A percentile compares a stretch with the other conserved stretches of the same genome.
Conservation (phyloP, 2,113 vertebrate genomes). For the Equus przewalskii region DNA sequence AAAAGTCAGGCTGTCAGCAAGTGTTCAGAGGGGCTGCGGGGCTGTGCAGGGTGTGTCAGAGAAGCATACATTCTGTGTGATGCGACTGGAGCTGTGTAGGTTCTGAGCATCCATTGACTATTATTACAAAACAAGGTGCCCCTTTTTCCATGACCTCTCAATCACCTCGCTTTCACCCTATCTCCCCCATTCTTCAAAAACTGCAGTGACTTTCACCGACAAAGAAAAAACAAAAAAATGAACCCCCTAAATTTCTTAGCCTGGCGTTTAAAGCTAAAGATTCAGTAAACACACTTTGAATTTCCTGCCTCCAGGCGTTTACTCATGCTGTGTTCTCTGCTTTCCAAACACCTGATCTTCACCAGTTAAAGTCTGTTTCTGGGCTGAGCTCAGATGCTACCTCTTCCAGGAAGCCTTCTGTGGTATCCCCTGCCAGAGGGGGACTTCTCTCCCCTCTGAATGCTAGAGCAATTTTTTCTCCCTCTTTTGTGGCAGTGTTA, state of each 20-base stretch:
- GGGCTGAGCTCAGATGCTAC: neutral
- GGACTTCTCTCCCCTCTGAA: neutral
- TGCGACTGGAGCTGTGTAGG: neutral
- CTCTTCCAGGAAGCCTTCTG: conserved; percentile 7
- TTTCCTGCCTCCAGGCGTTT: neutral
- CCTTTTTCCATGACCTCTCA: neutral
- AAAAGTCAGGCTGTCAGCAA: conserved; percentile 12
- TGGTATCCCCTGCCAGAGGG: neutral
- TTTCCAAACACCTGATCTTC: conserved; percentile 5
- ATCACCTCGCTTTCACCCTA: neutral
- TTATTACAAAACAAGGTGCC: neutral
- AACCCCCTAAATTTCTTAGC: neutral
- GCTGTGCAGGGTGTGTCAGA: neutral
- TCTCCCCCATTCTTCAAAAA: neutral
- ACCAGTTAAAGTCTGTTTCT: neutral
- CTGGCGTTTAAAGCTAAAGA: neutral
- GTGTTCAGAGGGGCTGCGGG: neutral
- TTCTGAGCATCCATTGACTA: neutral
- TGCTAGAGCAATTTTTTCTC: neutral
- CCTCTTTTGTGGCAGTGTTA: neutral
- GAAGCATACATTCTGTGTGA: neutral
- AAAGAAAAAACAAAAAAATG: neutral
- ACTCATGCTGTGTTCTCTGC: neutral
- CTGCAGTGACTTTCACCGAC: neutral
- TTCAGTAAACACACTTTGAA: neutral